Evolutionary conservation across 2,888 invertebrate species (phyloP), one percentile per base, ranked within the genome.

Genomic region (Perithous albicinctus): DNA sequence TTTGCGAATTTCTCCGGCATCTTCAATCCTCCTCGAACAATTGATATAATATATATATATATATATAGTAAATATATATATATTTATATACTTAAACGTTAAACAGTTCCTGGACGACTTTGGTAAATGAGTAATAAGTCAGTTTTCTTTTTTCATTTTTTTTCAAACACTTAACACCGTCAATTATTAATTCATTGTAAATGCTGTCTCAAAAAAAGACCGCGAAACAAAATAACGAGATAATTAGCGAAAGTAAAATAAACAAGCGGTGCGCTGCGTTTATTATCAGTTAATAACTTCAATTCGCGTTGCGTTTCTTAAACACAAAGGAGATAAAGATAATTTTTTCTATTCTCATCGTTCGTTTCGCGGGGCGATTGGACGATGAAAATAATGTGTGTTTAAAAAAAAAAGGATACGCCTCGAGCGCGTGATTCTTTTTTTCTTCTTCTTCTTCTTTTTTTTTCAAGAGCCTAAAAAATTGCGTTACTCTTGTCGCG

Each of bases 31-130:
- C 20, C 56, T 73, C 67, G 77, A 74, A 74, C 43, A 69, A 69
- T 67, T 41, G 38, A 77, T 43, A 67, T 67, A 54, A 15, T 72
- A 26, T 69, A 35, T 41, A 46, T 51, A 35, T 77, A 69, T 66
- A 75, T 64, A 66, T 51, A 54, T 51, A 64, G 38, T 51, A n/a
- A 1, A 4, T 12, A 12, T 67, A 41, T 26, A 26, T 56, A 56
- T 41, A 56, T 43, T 67, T 15, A 43, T 38, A 12, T 73, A 74
- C 74, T 69, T 78, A 77, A 80, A 66, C 54, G 59, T 78, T 78
- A 83, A 75, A 80, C 66, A 78, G 74, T 82, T 78, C 66, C 70
- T 70, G 78, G 78, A 82, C 82, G 78, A 75, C 82, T 78, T 78
- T 78, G 75, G 66, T 78, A 75, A 78, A 78, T 75, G 70, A 78